Conservation (phyloP, 2,113 vertebrate species). For the Alethe castanea region DNA sequence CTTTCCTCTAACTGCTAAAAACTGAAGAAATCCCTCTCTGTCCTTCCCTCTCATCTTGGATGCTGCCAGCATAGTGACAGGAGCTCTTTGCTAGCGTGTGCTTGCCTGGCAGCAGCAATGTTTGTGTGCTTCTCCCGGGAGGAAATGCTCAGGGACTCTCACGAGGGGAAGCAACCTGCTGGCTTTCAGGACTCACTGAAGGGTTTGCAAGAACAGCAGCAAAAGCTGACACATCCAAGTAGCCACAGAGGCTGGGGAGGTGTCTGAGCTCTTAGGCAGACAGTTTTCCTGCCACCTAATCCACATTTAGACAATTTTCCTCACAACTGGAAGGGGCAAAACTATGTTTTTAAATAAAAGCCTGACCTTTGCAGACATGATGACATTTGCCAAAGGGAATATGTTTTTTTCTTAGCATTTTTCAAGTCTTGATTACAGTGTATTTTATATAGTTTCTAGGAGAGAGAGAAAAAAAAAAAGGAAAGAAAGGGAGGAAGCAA, state of each 20-base stretch:
- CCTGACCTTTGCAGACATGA: not conserved
- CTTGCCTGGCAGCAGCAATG: not conserved
- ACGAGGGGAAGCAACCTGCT: not conserved
- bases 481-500: not conserved
- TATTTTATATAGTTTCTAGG: not conserved
- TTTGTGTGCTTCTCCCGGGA: not conserved
- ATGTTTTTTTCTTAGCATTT: not conserved
- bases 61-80: not conserved
- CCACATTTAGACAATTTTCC: not conserved
- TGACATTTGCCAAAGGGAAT: not conserved
- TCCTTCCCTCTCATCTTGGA: not conserved
- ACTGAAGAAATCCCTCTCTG: not conserved
- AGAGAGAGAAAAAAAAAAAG: not conserved
- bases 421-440: not conserved
- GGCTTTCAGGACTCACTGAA: not conserved
- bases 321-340: not conserved
- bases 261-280: not conserved
- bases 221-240: not conserved
- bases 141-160: not conserved
- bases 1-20: not conserved
- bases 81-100: accelerated
- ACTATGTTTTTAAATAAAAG: not conserved
- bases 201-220: not conserved
- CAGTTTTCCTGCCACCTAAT: not conserved
- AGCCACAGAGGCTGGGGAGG: not conserved